Evolutionary conservation across 2,113 vertebrate genomes (phyloP), one percentile per base, ranked within the genome.

Genomic region (Puntigrus tetrazona): DNA sequence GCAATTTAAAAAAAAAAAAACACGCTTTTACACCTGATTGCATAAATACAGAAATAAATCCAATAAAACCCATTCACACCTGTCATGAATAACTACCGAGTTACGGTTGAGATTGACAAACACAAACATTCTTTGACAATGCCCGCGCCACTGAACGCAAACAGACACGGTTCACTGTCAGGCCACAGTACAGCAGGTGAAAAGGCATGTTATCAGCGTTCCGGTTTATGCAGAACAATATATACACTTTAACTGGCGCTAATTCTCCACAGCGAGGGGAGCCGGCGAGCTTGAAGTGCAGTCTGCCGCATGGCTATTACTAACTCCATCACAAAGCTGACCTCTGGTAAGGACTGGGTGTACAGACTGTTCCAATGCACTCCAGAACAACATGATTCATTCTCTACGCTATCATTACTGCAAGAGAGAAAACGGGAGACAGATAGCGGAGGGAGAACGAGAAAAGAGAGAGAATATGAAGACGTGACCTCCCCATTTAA

Each of bases 391-490:
- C 43, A 52, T 81, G 45, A 78, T 34, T 69, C 65, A 79, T 59
- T 43, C 74, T 50, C 43, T 65, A 75, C 1, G 7, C 52, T 31
- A 76, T 61, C 67, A 55, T 74, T 81, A 75, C 20, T 34, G 47
- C 41, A 43, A 87, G n/a, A 2, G 65, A 50, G 69, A 34, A 34
- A 86, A 31, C 85, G 78, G 82, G 43, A 84, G 47, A 50, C 65
- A 38, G 36, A 76, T 82, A 45, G 75, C 67, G 81, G 77, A 18
- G 69, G 63, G 50, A 38, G 31, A 27, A 8, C 7, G 0, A 80
- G 57, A 59, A 80, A 65, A 63, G 25, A 76, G 29, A 76, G 45
- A 76, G 18, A 63, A 41, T n/a, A 50, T 36, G 43, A 81, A 67
- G 78, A 55, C 27, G 52, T 25, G 29, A 55, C 29, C 22, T 25